Percentiles rank a stretch among this genome's conserved stretches.
Evolutionary conservation across 1,140 invertebrate genomes (phyloP).

Genomic region (Drosophila santomea): DNA sequence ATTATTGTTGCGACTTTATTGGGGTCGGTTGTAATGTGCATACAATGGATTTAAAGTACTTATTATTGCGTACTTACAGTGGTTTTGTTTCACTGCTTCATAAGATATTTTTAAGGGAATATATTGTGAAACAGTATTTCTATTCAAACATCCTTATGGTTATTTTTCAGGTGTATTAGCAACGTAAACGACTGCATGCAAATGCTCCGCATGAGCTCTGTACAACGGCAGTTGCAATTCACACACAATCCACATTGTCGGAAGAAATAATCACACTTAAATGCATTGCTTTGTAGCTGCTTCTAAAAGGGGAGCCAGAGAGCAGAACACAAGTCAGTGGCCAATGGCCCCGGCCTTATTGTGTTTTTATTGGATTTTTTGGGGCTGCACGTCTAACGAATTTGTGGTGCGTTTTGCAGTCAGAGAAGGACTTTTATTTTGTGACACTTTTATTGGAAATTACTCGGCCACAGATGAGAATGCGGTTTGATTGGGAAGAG

Average conservation of each 20-base stretch:
- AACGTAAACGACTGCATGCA: constrained; percentile 14
- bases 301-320: constrained; percentile 2
- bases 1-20: no score
- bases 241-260: constrained; percentile 44
- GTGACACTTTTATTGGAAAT: constrained; percentile 38
- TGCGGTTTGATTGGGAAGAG: constrained; percentile 34
- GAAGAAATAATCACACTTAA: constrained; percentile 53
- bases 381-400: constrained; percentile 18
- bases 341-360: constrained; percentile 21
- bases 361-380: constrained; percentile 51
- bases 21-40: no score
- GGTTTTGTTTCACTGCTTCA: neutral
- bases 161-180: constrained; percentile 3
- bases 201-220: constrained; percentile 14
- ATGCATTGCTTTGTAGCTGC: constrained; percentile 51
- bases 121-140: neutral
- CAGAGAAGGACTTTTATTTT: constrained; percentile 24
- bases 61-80: no score
- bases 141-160: neutral
- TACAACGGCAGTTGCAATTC: constrained; percentile 26
- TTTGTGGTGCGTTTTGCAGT: constrained; percentile 20
- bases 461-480: constrained; percentile 31
- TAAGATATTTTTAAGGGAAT: neutral
- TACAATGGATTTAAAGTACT: no score
- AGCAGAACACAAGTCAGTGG: constrained; percentile 11